These are phyloP conservation scores for Gallinago undulata DNA, from an alignment of 2,113 vertebrate species.

Conservation along the genomic window DNA sequence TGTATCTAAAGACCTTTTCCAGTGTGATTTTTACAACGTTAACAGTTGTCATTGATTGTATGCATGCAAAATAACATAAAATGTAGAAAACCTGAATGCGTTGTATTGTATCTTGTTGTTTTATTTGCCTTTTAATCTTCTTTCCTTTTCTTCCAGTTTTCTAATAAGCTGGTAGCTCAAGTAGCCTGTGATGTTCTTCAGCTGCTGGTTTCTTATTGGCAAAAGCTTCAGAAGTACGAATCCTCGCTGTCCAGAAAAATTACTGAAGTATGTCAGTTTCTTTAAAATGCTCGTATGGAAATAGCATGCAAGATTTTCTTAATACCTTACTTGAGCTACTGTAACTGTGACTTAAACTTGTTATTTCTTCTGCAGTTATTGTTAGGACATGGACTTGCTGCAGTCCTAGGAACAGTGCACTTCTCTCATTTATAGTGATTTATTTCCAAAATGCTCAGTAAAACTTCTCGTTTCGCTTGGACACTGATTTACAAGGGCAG, in stretches of 20 bases:
- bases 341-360: not conserved
- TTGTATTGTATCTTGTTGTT: not conserved
- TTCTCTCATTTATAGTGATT: not conserved
- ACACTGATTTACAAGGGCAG: fast-evolving
- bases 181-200: slow-evolving; percentile 94
- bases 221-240: slow-evolving; percentile 87
- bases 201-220: slow-evolving; percentile 92
- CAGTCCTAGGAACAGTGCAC: not conserved
- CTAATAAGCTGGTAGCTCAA: slow-evolving; percentile 92
- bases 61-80: not conserved
- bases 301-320: fast-evolving
- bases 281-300: not conserved
- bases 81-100: not conserved
- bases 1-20: not conserved
- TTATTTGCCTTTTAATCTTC: not conserved
- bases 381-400: not conserved
- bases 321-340: not conserved
- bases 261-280: slow-evolving; percentile 82
- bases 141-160: slow-evolving; percentile 80
- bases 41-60: fast-evolving
- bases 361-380: not conserved
- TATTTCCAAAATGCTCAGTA: not conserved
- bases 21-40: not conserved
- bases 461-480: not conserved
- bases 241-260: slow-evolving; percentile 88